Conservation (phyloP, 2,797 vertebrate species). For the Pangasius macronema region DNA sequence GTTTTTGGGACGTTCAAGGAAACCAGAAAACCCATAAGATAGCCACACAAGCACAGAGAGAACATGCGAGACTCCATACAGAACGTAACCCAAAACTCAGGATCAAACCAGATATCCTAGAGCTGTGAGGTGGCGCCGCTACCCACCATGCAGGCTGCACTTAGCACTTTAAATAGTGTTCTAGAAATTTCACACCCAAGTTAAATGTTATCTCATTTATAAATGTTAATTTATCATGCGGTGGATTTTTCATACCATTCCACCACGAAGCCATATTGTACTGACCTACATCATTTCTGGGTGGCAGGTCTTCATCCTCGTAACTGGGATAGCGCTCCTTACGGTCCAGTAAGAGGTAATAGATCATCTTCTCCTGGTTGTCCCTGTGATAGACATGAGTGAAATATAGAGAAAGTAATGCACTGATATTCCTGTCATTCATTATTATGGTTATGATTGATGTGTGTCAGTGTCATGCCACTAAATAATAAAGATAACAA, state of each 20-base stretch:
- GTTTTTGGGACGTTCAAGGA: neutral
- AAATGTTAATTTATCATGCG: neutral
- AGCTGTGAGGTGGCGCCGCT: neutral
- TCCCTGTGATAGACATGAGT: constrained; percentile 73
- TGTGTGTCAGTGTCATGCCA: neutral
- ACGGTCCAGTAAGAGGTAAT: constrained; percentile 89
- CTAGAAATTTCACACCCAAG: neutral
- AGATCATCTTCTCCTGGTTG: constrained; percentile 95
- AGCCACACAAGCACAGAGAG: neutral
- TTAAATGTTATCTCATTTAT: neutral
- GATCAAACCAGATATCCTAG: neutral
- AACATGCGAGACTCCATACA: neutral
- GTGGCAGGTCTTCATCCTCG: constrained; percentile 90
- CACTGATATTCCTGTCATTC: neutral
- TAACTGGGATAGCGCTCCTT: constrained; percentile 93
- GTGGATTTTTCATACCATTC: constrained; percentile 12
- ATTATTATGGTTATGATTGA: neutral
- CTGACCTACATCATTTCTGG: constrained; percentile 87
- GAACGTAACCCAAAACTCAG: neutral
- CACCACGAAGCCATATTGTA: constrained; percentile 29
- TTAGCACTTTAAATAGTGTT: no score
- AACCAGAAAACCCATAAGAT: neutral
- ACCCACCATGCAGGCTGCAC: neutral
- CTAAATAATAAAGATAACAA: neutral
- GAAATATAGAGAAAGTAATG: neutral